These are phyloP conservation scores for Epinephelus lanceolatus DNA, from an alignment of 2,113 vertebrate species.

Conservation along the genomic window DNA sequence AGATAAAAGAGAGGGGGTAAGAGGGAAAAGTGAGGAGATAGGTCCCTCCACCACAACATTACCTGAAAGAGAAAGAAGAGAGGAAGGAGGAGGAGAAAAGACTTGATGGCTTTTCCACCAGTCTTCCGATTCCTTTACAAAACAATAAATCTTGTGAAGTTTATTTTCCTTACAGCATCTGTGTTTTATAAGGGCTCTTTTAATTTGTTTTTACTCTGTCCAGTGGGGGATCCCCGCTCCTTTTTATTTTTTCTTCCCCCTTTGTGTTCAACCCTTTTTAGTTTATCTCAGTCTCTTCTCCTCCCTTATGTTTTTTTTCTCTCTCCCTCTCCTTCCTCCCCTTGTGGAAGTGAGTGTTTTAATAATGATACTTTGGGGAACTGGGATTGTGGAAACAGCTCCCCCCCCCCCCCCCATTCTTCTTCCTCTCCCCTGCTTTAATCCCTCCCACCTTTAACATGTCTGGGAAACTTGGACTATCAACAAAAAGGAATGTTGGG, in stretches of 20 bases:
- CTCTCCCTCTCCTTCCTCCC: constrained; percentile 61
- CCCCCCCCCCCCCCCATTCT: constrained; percentile 15
- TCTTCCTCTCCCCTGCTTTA: constrained; percentile 63
- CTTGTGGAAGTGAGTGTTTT: constrained; percentile 89
- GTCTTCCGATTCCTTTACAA: constrained; percentile 89
- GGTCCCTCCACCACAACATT: constrained; percentile 61
- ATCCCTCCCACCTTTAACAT: constrained; percentile 77
- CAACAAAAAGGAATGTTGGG: constrained; percentile 12
- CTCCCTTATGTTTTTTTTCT: constrained; percentile 61
- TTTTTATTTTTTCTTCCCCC: constrained; percentile 79
- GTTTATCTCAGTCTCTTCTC: constrained; percentile 53
- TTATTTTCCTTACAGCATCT: constrained; percentile 99
- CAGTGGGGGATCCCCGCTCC: constrained; percentile 85
- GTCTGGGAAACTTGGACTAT: constrained; percentile 80
- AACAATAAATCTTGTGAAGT: constrained; percentile 93
- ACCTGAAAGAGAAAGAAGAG: constrained; percentile 82
- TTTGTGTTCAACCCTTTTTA: constrained; percentile 90
- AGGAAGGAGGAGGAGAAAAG: constrained; percentile 7
- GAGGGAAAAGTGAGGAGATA: constrained; percentile 34
- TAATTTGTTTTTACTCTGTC: constrained; percentile 97
- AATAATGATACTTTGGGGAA: constrained; percentile 90
- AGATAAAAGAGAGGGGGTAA: constrained; percentile 33
- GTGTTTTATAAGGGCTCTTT: constrained; percentile 97
- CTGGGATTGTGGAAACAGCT: constrained; percentile 80
- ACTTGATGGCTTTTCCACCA: constrained; percentile 95